phyloP scores from a whole-genome alignment of 37 sponge, comb jelly and placozoan genomes.

The Theonella swinhoei region DNA sequence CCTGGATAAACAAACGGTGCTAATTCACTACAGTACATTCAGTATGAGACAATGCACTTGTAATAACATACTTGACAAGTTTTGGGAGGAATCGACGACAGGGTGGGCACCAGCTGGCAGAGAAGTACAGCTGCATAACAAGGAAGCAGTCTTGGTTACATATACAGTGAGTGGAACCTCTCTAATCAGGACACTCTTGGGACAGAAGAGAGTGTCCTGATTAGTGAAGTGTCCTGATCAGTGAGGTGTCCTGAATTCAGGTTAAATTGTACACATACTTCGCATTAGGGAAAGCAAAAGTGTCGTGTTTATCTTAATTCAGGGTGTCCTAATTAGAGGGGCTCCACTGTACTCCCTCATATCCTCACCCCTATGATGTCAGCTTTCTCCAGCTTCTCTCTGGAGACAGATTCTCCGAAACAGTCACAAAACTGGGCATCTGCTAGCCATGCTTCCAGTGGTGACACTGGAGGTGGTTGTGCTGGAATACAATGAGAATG shows the following conservation, averaged over 20 bases:
- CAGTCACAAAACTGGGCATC: slow-evolving; percentile 22
- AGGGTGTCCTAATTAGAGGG: no score
- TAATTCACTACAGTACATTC: neutral
- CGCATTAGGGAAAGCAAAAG: no score
- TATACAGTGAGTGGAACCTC: no score
- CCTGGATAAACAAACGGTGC: slow-evolving; percentile 27
- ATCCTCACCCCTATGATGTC: slow-evolving; percentile 64
- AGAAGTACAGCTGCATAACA: slow-evolving; percentile 72
- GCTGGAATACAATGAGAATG: no score
- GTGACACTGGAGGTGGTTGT: neutral
- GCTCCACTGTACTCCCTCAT: no score
- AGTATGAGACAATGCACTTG: neutral
- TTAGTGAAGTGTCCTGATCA: no score
- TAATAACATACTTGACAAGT: slow-evolving; percentile 61
- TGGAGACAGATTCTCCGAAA: slow-evolving; percentile 24
- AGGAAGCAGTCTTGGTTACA: no score
- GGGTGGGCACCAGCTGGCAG: slow-evolving; percentile 86
- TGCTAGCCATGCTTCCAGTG: slow-evolving; percentile 24
- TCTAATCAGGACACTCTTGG: no score
- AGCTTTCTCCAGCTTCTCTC: slow-evolving; percentile 31
- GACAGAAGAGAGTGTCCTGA: no score
- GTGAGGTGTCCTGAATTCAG: no score
- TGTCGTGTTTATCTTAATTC: no score
- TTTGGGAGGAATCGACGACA: slow-evolving; percentile 80
- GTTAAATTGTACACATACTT: no score